Evolutionary conservation across 92 coral and sea anemone genomes (phyloP).

Genomic region (Scolanthus callimorphus): DNA sequence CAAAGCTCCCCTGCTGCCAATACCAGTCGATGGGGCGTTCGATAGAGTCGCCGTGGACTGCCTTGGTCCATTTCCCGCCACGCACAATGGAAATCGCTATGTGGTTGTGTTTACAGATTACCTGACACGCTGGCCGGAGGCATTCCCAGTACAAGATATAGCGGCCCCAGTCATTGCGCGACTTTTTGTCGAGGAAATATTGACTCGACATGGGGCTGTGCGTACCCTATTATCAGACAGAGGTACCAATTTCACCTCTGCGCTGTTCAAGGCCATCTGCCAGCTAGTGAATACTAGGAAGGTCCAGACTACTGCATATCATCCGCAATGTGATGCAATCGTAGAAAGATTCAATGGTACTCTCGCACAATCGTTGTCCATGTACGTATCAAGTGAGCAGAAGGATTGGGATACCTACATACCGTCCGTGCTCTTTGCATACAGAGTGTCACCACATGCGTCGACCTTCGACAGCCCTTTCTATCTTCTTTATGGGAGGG

Average conservation of each 20-base stretch:
- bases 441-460: background rate
- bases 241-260: background rate
- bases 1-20: conserved; percentile 28
- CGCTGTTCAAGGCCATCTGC: background rate
- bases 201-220: background rate
- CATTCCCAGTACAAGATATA: background rate
- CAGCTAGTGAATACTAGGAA: background rate
- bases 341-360: background rate
- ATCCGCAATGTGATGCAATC: background rate
- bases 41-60: conserved; percentile 18
- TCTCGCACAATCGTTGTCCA: background rate
- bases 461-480: background rate
- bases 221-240: background rate
- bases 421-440: background rate
- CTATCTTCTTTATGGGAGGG: background rate
- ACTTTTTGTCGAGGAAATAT: background rate
- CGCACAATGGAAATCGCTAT: background rate
- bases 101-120: background rate
- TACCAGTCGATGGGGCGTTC: conserved; percentile 38
- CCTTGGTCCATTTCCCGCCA: background rate
- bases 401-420: background rate
- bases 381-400: background rate
- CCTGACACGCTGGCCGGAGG: background rate
- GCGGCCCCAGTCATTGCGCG: background rate
- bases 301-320: background rate